Conservation (phyloP, 2,797 vertebrate species). For the Ctenopoma multispine region DNA sequence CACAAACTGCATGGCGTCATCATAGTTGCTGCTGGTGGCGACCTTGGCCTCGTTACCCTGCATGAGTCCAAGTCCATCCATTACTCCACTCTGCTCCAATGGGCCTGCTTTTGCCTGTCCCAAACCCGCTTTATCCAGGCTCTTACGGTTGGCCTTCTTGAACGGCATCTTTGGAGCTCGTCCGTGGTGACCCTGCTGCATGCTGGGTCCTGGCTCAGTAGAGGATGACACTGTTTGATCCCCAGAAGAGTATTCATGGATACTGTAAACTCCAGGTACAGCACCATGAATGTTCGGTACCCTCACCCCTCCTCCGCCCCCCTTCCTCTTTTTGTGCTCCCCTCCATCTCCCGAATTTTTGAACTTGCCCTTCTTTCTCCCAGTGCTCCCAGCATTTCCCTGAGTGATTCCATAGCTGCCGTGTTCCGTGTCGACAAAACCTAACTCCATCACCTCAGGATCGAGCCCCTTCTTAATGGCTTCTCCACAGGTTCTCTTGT, state of each 20-base stretch:
- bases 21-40: constrained; percentile 91
- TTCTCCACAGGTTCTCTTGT: constrained; percentile 98
- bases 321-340: constrained; percentile 90
- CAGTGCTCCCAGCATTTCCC: constrained; percentile 90
- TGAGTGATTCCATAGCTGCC: constrained; percentile 90
- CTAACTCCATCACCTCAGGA: constrained; percentile 87
- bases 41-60: constrained; percentile 87
- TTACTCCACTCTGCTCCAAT: constrained; percentile 82
- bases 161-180: constrained; percentile 93
- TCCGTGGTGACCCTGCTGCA: constrained; percentile 87
- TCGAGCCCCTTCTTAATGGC: constrained; percentile 92
- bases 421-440: constrained; percentile 87
- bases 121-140: constrained; percentile 85
- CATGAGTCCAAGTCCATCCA: constrained; percentile 90
- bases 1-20: constrained; percentile 98
- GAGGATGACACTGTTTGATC: constrained; percentile 88
- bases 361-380: constrained; percentile 91
- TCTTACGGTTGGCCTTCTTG: constrained; percentile 93
- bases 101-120: constrained; percentile 85
- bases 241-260: constrained; percentile 90
- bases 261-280: constrained; percentile 82
- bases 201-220: constrained; percentile 86
- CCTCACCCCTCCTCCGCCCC: constrained; percentile 64
- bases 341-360: constrained; percentile 89
- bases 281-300: constrained; percentile 73